Evolutionary conservation across 2,797 vertebrate species (phyloP).

Genomic region (Cynopterus sphinx): DNA sequence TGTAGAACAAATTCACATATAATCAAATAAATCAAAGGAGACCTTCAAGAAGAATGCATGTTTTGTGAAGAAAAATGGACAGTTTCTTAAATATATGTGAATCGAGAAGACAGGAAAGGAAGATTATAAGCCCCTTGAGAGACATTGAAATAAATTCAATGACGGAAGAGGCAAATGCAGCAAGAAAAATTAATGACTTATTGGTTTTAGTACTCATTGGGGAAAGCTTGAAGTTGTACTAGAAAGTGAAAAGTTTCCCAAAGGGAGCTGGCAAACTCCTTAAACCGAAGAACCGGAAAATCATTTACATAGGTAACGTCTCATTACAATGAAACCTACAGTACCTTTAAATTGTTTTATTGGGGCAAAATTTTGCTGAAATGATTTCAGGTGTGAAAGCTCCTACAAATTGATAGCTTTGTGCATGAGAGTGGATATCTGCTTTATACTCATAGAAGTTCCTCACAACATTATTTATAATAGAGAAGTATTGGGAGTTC

Average conservation of each 20-base stretch:
- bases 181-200: conserved; percentile 66
- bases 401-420: neutral
- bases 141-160: conserved; percentile 64
- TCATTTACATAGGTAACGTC: conserved; percentile 50
- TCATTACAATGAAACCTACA: conserved; percentile 17
- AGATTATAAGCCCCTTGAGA: conserved; percentile 62
- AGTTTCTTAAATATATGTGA: conserved; percentile 75
- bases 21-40: conserved; percentile 63
- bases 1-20: conserved; percentile 46
- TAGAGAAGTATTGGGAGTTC: neutral
- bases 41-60: conserved; percentile 36
- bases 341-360: neutral
- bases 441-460: neutral
- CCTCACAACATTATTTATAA: neutral
- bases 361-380: neutral
- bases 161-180: conserved; percentile 68
- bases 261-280: conserved; percentile 43
- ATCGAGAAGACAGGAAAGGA: conserved; percentile 43
- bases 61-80: conserved; percentile 40
- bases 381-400: neutral
- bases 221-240: conserved; percentile 49
- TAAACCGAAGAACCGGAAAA: conserved; percentile 55
- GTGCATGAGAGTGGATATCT: neutral
- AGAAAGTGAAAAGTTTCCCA: conserved; percentile 47
- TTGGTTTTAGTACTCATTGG: conserved; percentile 55